Conservation (phyloP, 2,888 invertebrate species). For the Adelphocoris suturalis region DNA sequence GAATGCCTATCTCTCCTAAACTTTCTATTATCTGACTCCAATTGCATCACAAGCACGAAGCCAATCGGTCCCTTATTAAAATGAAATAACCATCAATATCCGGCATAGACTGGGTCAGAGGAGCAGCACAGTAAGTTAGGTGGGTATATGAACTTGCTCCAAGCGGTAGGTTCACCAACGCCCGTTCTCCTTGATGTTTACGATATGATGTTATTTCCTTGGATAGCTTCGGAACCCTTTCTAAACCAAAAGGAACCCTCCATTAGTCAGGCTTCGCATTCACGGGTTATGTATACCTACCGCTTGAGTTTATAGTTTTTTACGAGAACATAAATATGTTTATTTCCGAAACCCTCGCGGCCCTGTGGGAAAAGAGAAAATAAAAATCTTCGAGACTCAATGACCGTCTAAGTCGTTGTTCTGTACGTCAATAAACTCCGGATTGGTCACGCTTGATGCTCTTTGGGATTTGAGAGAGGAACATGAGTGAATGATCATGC, state of each 20-base stretch:
- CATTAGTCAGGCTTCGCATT: constrained; percentile 17
- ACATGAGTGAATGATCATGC: no score
- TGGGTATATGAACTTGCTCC: neutral
- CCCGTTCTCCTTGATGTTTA: neutral
- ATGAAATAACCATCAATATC: neutral
- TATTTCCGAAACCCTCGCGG: neutral
- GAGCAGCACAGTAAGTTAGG: neutral
- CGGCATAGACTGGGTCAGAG: neutral
- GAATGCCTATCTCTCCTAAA: no score
- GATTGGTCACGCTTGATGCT: constrained; percentile 10
- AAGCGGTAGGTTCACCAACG: neutral
- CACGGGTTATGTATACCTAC: neutral
- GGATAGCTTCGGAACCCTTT: constrained; percentile 22
- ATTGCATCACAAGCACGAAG: no score
- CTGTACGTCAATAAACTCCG: neutral
- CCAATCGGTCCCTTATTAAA: neutral
- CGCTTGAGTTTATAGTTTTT: constrained; percentile 1
- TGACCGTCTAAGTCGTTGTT: constrained; percentile 1
- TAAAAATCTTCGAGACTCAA: neutral
- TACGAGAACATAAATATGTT: neutral
- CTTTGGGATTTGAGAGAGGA: no score
- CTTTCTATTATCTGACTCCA: no score
- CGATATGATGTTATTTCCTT: neutral
- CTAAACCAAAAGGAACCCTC: neutral
- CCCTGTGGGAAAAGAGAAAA: constrained; percentile 8